Evolutionary conservation across 1,140 invertebrate genomes (phyloP).

Genomic region (Odontomachus brunneus): DNA sequence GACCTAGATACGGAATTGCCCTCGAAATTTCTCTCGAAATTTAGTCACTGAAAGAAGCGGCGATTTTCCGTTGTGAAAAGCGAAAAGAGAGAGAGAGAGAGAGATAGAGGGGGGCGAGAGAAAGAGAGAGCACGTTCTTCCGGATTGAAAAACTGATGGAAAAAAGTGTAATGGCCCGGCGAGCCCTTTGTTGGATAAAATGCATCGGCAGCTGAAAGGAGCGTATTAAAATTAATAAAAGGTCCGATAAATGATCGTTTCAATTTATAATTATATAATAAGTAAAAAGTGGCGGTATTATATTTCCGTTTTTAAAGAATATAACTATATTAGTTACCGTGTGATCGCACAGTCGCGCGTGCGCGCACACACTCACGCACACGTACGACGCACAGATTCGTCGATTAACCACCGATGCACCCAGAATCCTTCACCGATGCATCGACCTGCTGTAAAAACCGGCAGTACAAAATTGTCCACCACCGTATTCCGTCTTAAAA

Average conservation of each 20-base stretch:
- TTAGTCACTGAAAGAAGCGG: constrained; percentile 44
- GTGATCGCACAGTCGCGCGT: not conserved
- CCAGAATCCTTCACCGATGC: not conserved
- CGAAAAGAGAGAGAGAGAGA: constrained; percentile 11
- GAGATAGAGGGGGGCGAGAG: not conserved
- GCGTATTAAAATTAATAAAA: not conserved
- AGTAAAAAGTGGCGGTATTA: not conserved
- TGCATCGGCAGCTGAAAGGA: not conserved
- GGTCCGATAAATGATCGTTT: not conserved
- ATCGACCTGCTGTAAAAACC: not conserved
- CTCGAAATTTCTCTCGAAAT: constrained; percentile 47
- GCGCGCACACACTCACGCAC: not conserved
- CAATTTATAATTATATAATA: constrained; percentile 7
- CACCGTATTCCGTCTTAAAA: not conserved
- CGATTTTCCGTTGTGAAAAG: constrained; percentile 28
- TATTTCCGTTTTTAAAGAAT: not conserved
- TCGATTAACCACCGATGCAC: not conserved
- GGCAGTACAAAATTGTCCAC: constrained; percentile 2
- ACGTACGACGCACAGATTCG: no score
- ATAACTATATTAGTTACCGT: constrained; percentile 6
- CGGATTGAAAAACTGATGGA: constrained; percentile 26
- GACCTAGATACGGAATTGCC: constrained; percentile 36
- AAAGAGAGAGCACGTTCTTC: constrained; percentile 10
- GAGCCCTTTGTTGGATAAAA: constrained; percentile 6
- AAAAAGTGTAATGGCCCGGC: constrained; percentile 1